Percentiles rank a stretch among this genome's conserved stretches.
phyloP scores from a whole-genome alignment of 2,888 invertebrate species.

The Liposcelis brunnea region DNA sequence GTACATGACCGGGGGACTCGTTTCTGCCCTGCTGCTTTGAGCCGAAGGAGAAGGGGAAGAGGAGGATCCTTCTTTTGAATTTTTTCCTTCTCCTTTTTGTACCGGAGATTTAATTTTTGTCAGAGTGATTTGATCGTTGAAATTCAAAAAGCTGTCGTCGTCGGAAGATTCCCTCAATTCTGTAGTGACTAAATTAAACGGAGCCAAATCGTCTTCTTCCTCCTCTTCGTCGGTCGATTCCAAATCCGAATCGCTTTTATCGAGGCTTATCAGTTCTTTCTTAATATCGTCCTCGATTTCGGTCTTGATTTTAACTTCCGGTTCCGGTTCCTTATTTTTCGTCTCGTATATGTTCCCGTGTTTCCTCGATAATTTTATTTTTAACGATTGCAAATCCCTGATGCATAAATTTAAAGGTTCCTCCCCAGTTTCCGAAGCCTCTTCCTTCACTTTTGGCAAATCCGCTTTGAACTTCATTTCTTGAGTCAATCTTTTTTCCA shows the following conservation, averaged over 20 bases:
- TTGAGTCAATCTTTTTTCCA: slow-evolving; percentile 51
- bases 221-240: slow-evolving; percentile 21
- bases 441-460: slow-evolving; percentile 22
- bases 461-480: slow-evolving; percentile 37
- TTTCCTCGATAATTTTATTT: slow-evolving; percentile 43
- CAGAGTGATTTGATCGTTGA: background rate
- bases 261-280: slow-evolving; percentile 20
- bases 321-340: slow-evolving; percentile 17
- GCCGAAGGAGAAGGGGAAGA: no score
- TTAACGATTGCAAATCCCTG: slow-evolving; percentile 47
- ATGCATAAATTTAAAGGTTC: slow-evolving; percentile 74
- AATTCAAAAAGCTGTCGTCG: background rate
- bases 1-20: slow-evolving; percentile 38
- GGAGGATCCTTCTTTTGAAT: no score
- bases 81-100: no score
- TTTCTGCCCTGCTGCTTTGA: no score
- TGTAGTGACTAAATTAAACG: slow-evolving; percentile 2
- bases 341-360: slow-evolving; percentile 44
- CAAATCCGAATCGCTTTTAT: slow-evolving; percentile 17
- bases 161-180: slow-evolving; percentile 4
- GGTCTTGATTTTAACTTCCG: background rate
- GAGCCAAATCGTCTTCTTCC: slow-evolving; percentile 18
- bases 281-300: background rate
- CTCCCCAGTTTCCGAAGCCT: slow-evolving; percentile 29
- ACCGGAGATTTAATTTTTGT: background rate